phyloP scores from a whole-genome alignment of 2,888 invertebrate genomes.

The Eupithecia tripunctaria region DNA sequence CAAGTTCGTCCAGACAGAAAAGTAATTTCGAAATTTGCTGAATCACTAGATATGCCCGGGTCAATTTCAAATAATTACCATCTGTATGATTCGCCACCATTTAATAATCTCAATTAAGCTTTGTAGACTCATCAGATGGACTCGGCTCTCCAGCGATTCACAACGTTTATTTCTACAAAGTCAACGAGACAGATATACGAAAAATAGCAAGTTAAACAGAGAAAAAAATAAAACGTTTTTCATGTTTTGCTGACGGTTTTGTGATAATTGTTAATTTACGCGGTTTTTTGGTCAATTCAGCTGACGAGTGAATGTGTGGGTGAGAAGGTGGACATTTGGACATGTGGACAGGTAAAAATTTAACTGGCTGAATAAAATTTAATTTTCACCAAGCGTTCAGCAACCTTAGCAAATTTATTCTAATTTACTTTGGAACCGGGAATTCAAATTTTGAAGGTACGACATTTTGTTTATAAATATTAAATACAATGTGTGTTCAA shows the following conservation, averaged over 20 bases:
- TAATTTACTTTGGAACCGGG: neutral
- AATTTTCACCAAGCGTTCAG: neutral
- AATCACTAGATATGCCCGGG: neutral
- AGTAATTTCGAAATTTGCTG: neutral
- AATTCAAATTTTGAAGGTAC: neutral
- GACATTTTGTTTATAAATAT: neutral
- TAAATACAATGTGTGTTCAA: neutral
- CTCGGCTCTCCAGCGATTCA: constrained; percentile 6
- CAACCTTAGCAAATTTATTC: neutral
- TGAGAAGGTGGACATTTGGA: neutral
- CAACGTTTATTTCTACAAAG: constrained; percentile 14
- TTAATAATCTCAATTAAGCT: constrained; percentile 29
- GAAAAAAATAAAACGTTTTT: constrained; percentile 19
- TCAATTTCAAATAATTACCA: neutral
- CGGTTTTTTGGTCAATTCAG: constrained; percentile 6
- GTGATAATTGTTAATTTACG: constrained; percentile 13
- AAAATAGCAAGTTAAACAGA: neutral
- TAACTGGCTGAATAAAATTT: neutral
- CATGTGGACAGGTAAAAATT: constrained; percentile 1
- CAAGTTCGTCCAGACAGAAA: neutral
- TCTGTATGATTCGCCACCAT: constrained; percentile 10
- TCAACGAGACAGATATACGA: neutral
- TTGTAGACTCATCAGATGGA: constrained; percentile 18
- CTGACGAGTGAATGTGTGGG: constrained; percentile 7
- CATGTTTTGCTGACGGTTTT: constrained; percentile 7